phyloP scores from a whole-genome alignment of 2,113 vertebrate genomes.

The Microcebus tavaratra region DNA sequence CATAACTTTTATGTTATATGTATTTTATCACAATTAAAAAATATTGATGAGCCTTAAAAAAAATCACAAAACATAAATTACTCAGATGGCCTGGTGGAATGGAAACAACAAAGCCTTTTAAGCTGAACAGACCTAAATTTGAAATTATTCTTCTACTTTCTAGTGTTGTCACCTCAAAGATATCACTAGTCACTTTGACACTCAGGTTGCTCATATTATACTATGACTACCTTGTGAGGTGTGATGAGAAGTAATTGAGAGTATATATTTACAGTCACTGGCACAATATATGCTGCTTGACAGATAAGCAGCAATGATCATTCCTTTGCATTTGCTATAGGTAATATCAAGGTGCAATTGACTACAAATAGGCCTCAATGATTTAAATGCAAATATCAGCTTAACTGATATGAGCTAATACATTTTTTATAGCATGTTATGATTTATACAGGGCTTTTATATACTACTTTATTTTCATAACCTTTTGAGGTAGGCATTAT shows the following conservation, averaged over 20 bases:
- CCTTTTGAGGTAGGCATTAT: background rate
- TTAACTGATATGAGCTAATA: background rate
- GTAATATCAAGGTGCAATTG: background rate
- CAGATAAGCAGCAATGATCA: background rate
- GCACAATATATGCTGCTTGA: background rate
- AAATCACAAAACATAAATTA: background rate
- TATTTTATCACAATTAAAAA: background rate
- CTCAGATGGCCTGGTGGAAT: background rate
- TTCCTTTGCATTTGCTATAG: background rate
- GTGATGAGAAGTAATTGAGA: background rate
- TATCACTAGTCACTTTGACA: background rate
- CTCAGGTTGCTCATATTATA: background rate
- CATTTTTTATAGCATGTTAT: background rate
- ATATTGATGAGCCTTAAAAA: background rate
- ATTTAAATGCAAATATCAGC: slow-evolving; percentile 1
- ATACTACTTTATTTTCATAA: background rate
- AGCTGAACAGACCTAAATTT: background rate
- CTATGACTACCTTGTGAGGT: background rate
- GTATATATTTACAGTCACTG: background rate
- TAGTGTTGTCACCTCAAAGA: background rate
- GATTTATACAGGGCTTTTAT: background rate
- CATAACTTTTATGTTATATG: background rate
- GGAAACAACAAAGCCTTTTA: background rate
- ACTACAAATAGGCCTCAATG: background rate
- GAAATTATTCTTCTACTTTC: background rate